Conservation (phyloP, 2,797 vertebrate species). For the Dendrocincla fuliginosa region DNA sequence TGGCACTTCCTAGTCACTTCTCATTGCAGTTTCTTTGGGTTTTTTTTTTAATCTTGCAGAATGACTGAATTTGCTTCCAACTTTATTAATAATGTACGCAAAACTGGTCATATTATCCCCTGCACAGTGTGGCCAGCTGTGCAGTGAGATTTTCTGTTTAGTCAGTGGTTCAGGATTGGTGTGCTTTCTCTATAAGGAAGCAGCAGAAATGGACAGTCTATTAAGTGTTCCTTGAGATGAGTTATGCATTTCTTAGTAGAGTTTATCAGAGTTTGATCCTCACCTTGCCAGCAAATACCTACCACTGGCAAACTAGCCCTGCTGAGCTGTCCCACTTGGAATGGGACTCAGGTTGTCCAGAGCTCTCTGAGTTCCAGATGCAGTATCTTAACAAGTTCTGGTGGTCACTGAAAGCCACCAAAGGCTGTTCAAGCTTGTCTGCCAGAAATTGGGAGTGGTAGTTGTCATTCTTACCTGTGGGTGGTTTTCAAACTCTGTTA, state of each 20-base stretch:
- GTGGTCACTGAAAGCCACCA: not conserved
- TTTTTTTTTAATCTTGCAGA: not conserved
- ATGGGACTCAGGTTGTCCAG: not conserved
- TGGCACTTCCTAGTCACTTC: not conserved
- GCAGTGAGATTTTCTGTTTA: not conserved
- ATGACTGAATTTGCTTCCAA: not conserved
- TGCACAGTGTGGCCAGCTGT: not conserved
- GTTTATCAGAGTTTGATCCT: not conserved
- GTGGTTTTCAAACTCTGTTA: not conserved
- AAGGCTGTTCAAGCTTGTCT: not conserved
- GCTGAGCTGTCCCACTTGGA: not conserved
- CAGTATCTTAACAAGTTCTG: not conserved
- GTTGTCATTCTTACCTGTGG: not conserved
- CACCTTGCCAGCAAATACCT: not conserved
- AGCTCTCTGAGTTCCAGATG: not conserved
- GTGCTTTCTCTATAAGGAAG: not conserved
- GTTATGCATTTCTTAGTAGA: not conserved
- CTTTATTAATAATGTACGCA: not conserved
- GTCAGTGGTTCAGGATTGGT: not conserved
- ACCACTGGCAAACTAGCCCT: not conserved
- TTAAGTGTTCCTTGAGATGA: not conserved
- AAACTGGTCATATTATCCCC: not conserved
- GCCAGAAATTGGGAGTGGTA: not conserved
- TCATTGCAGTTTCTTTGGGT: not conserved
- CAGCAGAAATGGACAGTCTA: not conserved